A percentile compares a stretch with the other conserved stretches of the same genome.
These are phyloP conservation scores for Rambutsinella grinnellia DNA, from an alignment of 2,888 invertebrate species.

Conservation along the genomic window DNA sequence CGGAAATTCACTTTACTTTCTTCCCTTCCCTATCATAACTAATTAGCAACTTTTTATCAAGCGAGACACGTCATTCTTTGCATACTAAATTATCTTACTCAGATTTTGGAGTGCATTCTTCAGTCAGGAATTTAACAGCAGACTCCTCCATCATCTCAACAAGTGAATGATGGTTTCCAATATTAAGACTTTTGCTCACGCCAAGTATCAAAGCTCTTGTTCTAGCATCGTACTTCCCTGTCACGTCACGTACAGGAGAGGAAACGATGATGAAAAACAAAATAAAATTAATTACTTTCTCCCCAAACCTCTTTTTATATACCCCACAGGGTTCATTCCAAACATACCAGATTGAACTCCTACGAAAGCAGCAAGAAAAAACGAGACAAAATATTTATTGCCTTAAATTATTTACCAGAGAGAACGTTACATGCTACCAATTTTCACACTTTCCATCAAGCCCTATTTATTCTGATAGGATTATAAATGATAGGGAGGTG, in stretches of 20 bases:
- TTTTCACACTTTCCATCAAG: too few species aligned
- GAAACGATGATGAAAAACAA: slow-evolving; percentile 6
- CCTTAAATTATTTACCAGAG: too few species aligned
- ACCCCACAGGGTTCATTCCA: too few species aligned
- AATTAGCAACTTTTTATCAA: too few species aligned
- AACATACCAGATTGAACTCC: slow-evolving; percentile 63
- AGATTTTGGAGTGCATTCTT: slow-evolving; percentile 67
- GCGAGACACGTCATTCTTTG: too few species aligned
- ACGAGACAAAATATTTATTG: slow-evolving; percentile 16
- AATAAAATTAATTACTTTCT: slow-evolving; percentile 30
- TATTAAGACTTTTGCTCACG: slow-evolving; percentile 72
- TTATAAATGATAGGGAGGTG: neutral
- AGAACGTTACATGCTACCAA: too few species aligned
- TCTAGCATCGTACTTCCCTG: slow-evolving; percentile 77
- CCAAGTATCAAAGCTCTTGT: slow-evolving; percentile 74
- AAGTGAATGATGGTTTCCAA: slow-evolving; percentile 68
- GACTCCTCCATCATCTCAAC: slow-evolving; percentile 75
- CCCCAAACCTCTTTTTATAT: neutral
- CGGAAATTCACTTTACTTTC: neutral
- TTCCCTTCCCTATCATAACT: too few species aligned
- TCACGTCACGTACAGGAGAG: too few species aligned
- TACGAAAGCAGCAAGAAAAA: slow-evolving; percentile 38
- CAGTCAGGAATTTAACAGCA: slow-evolving; percentile 72
- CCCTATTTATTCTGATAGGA: neutral
- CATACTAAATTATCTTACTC: slow-evolving; percentile 53